phyloP scores from a whole-genome alignment of 2,797 vertebrate species.

The Gallirallus australis region DNA sequence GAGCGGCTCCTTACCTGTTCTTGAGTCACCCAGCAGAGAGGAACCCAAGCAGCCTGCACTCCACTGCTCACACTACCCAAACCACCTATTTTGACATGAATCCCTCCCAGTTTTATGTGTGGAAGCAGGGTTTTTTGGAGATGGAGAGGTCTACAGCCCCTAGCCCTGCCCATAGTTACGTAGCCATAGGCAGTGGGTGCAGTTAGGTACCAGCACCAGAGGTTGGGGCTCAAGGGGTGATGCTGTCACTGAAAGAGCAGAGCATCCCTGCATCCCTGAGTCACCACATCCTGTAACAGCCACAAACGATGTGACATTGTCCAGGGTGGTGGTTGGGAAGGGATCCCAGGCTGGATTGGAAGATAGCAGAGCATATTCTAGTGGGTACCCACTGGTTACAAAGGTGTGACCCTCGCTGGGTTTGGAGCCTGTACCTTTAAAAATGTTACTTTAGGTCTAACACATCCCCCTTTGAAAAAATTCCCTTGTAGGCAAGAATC shows the following conservation, averaged over 20 bases:
- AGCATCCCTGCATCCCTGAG: not conserved
- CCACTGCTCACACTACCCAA: not conserved
- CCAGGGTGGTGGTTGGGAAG: not conserved
- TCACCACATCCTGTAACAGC: accelerated
- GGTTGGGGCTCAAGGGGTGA: not conserved
- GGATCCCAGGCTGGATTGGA: not conserved
- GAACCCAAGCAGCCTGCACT: not conserved
- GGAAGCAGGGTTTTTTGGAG: not conserved
- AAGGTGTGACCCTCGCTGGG: not conserved
- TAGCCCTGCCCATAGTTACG: not conserved
- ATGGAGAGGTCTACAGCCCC: not conserved
- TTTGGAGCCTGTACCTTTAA: slow-evolving; percentile 30
- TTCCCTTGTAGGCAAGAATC: slow-evolving; percentile 56
- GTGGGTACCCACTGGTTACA: not conserved
- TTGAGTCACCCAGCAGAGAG: not conserved
- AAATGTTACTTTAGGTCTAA: slow-evolving; percentile 35
- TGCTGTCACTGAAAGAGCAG: not conserved
- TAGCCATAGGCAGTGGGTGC: not conserved
- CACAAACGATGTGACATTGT: not conserved
- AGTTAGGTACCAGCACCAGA: accelerated
- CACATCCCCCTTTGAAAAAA: slow-evolving; percentile 35
- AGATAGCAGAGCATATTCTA: not conserved
- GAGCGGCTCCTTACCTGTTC: not conserved
- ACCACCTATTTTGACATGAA: not conserved
- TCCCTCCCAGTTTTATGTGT: not conserved